A percentile compares a stretch with the other conserved stretches of the same genome.
These are phyloP conservation scores for Haliclona indistincta DNA, from an alignment of 37 sponge, comb jelly and placozoan species.

Conservation along the genomic window DNA sequence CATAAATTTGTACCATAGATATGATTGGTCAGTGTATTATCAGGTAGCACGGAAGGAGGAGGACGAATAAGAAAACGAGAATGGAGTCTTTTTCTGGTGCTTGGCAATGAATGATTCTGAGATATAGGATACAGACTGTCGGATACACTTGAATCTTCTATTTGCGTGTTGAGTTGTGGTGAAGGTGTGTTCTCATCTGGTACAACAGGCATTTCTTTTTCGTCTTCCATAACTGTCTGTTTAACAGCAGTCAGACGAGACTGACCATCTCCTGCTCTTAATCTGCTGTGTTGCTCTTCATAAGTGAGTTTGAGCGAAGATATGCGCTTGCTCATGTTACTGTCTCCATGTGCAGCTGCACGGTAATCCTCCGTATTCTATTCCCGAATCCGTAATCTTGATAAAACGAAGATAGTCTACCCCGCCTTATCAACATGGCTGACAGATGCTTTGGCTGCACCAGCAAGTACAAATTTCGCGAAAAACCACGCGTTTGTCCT, in stretches of 20 bases:
- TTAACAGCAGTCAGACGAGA: not conserved
- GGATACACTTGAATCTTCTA: no score
- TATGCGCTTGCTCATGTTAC: not conserved
- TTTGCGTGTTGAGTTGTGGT: no score
- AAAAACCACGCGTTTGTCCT: conserved; percentile 57
- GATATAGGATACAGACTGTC: no score
- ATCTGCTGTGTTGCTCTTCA: not conserved
- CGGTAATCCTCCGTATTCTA: no score
- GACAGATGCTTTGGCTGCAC: conserved; percentile 70
- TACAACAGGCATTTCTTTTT: no score
- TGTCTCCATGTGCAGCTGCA: not conserved
- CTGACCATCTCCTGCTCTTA: not conserved
- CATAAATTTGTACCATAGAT: not conserved
- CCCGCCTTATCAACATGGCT: conserved; percentile 31
- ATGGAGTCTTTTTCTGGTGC: no score
- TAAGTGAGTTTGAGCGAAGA: not conserved
- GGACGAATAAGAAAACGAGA: not conserved
- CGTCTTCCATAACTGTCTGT: not conserved
- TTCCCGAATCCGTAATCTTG: no score
- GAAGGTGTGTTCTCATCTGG: not conserved
- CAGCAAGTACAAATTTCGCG: conserved; percentile 58
- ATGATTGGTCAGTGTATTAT: not conserved
- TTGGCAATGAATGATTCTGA: no score
- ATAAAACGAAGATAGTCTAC: no score
- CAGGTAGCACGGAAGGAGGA: not conserved